A percentile compares a stretch with the other conserved stretches of the same genome.
These are phyloP conservation scores for Pristis pectinata DNA, from an alignment of 2,797 vertebrate genomes.

Conservation along the genomic window DNA sequence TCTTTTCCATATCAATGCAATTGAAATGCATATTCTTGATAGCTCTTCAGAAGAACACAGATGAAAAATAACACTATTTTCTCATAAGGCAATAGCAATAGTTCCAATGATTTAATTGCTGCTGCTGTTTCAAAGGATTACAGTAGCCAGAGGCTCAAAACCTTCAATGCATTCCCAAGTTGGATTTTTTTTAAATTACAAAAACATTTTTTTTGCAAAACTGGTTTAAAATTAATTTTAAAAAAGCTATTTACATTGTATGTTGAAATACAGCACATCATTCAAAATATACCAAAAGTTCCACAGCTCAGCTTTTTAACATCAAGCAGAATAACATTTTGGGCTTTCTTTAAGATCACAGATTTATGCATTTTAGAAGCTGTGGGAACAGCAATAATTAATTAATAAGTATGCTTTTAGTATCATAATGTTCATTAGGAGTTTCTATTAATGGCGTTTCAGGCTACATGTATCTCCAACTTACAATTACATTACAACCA, in stretches of 20 bases:
- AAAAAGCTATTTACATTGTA: slow-evolving; percentile 29
- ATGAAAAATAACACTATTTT: slow-evolving; percentile 33
- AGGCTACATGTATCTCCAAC: neutral
- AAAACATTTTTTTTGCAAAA: neutral
- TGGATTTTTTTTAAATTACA: slow-evolving; percentile 3
- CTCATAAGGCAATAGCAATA: slow-evolving; percentile 21
- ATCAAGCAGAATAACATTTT: neutral
- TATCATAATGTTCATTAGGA: neutral
- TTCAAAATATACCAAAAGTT: slow-evolving; percentile 10
- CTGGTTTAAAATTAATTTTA: slow-evolving; percentile 22
- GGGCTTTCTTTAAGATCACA: slow-evolving; percentile 1
- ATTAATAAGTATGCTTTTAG: neutral
- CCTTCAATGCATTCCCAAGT: slow-evolving; percentile 12
- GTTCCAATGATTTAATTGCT: slow-evolving; percentile 34
- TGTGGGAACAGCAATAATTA: too few species aligned
- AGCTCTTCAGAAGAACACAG: slow-evolving; percentile 8
- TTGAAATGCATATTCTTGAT: slow-evolving; percentile 1
- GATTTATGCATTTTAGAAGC: neutral
- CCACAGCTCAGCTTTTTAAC: neutral
- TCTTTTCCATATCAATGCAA: slow-evolving; percentile 19
- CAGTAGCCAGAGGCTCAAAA: slow-evolving; percentile 16
- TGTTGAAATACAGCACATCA: neutral
- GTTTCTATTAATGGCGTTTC: neutral
- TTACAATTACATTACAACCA: neutral
- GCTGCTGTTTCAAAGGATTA: slow-evolving; percentile 35